Evolutionary conservation across 2,888 invertebrate genomes (phyloP), one percentile per base, ranked within the genome.

Genomic region (Gandaritis pyraliata): DNA sequence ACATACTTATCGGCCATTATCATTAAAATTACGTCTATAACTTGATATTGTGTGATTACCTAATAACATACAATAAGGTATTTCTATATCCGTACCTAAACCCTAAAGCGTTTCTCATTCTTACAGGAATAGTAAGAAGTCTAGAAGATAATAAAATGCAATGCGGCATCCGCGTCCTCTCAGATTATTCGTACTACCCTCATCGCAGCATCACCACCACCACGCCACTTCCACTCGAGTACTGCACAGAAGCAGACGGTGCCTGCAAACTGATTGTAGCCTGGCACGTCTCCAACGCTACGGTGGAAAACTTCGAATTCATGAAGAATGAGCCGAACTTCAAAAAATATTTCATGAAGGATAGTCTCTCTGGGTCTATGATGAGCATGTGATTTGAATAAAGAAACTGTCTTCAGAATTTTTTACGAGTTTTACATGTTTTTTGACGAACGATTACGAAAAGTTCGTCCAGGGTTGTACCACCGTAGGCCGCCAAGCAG

Each of bases 171-270:
- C 74, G 90, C 55, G 75, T 87, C 2, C 58, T 91, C 41, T 78
- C 87, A 0, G 90, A 91, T 51, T 91, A 90, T 68, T 81, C 77
- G 8, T 90, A 82, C 70, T 91, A 87, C 68, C 90, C 90, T 1
- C 72, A 79, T 33, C 79, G 69, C 57, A 76, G 77, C 43, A 68
- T 75, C 8, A 56, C 71, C 10, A 33, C 23, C 6, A 23, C 33
- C 8, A 65, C 72, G 0, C 55, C 67, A 0, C 65, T 90, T 1
- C 87, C 90, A 0, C 66, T 85, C 8, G 90, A 90, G 59, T 91
- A 91, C 72, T 91, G 91, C 73, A 70, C 76, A 0, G 85, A 87
- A 13, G 73, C 66, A 6, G 83, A 85, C 41, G 86, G 86, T 1
- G 75, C 86, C 1, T 91, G 90, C 71, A 87, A 81, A 66, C 78